Base-by-base conservation (phyloP, 2,888 invertebrate species). In the Serrognathus titanus region DNA sequence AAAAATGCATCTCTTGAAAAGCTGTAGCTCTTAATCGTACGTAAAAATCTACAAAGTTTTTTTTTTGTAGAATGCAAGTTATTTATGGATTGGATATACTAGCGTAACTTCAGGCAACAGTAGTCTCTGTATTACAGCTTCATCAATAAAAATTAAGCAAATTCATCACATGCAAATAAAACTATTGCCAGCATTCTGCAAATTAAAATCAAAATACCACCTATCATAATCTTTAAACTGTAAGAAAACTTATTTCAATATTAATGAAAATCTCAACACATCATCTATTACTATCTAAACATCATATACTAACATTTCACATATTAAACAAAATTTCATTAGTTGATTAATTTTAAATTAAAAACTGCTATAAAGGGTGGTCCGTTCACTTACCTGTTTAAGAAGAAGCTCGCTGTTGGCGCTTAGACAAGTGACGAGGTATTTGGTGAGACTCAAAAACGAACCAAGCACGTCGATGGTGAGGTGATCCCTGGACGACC, bases 391-490 rank as follows among this genome's bases (percentile, higher is more conserved):
- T 85, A 94, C 94, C 90, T 95, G 94, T 81, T 94, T 94, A 51
- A 95, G 79, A 51, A 95, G 83, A 65, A 95, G 82, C 79, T 95
- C 95, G 66, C 94, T 93, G 79, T 94, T 95, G 68, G 92, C 90
- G 76, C 92, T 93, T 71, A 94, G 86, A 79, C 94, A 94, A 36
- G 94, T 95, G 62, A 95, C 93, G 67, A 95, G 85, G 79, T 94
- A 93, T 79, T 95, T 95, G 50, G 94, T 94, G 59, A 95, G 84
- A 71, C 92, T 90, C 51, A 95, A 82, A 81, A 95, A 95, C 37
- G 94, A 94, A 57, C 92, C 91, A 57, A 98, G 84, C 39, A 97
- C 97, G 76, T 96, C 94, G 41, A 93, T 88, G 8, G 95, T 96
- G 52, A 98, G 84, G 77, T 98, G 97, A 72, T 97, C 95, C 62